Conservation (phyloP, 1,140 invertebrate genomes). For the Caerostris extrusa region DNA sequence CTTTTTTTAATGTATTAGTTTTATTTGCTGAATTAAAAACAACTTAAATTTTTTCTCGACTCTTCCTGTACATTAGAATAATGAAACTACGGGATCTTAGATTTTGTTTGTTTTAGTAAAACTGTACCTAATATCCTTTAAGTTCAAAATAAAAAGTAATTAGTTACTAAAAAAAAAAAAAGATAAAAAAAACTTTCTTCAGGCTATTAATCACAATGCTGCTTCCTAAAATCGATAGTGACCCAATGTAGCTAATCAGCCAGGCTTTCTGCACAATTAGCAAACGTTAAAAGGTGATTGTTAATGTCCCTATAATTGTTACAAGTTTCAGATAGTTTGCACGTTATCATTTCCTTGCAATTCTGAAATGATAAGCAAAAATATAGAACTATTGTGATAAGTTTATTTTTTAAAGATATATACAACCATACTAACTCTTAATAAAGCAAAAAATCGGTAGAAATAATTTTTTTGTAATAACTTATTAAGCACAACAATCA, state of each 20-base stretch:
- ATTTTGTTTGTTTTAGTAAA: too few relatives aligned
- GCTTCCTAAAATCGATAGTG: neutral
- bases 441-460: too few relatives aligned
- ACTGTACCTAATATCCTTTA: neutral
- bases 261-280: neutral
- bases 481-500: neutral
- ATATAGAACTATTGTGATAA: neutral
- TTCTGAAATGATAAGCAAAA: neutral
- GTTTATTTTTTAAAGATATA: too few relatives aligned
- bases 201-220: neutral
- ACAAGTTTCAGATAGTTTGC: neutral
- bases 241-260: constrained; percentile 14
- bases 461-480: too few relatives aligned
- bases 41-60: too few relatives aligned
- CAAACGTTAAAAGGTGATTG: neutral
- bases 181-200: neutral
- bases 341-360: neutral
- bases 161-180: neutral
- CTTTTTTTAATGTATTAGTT: too few relatives aligned
- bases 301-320: neutral
- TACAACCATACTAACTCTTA: too few relatives aligned
- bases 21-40: too few relatives aligned
- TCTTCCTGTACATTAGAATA: too few relatives aligned
- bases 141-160: neutral
- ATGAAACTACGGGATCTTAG: too few relatives aligned